Evolutionary conservation across 2,797 vertebrate genomes (phyloP).

Genomic region (Stomatorhinus walkeri): DNA sequence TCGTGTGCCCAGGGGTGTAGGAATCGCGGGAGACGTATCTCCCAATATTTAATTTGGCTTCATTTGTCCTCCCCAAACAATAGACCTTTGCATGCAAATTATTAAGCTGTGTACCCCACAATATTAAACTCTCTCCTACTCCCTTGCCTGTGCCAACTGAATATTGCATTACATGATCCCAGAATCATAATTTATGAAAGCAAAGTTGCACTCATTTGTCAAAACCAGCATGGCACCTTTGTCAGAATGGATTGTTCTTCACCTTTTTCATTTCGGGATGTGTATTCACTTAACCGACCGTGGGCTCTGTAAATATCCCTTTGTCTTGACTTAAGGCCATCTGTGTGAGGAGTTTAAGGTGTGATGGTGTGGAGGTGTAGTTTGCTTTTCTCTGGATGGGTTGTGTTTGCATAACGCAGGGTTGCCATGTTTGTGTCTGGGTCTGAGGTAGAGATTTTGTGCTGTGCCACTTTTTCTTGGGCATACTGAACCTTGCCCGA

Average conservation of each 20-base stretch:
- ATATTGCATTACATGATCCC: background rate
- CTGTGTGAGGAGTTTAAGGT: background rate
- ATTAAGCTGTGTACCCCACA: background rate
- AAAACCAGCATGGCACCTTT: background rate
- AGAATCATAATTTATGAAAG: background rate
- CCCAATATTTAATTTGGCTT: background rate
- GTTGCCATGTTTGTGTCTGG: background rate
- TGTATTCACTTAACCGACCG: background rate
- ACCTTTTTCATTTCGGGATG: background rate
- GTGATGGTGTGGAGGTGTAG: background rate
- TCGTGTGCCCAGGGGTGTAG: background rate
- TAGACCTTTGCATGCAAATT: background rate
- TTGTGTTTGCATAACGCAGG: background rate
- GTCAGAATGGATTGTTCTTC: background rate
- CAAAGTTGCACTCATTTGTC: background rate
- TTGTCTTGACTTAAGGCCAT: background rate
- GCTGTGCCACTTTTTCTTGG: background rate
- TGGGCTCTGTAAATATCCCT: background rate
- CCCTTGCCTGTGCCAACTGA: background rate
- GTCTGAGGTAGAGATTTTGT: background rate
- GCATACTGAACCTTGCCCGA: background rate
- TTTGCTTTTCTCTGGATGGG: background rate
- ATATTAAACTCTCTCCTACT: background rate
- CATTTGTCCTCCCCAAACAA: background rate
- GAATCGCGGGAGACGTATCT: background rate